Percentiles rank a stretch among this genome's conserved stretches.
Evolutionary conservation across 2,113 vertebrate species (phyloP).

Genomic region (Chrysochloris asiatica): DNA sequence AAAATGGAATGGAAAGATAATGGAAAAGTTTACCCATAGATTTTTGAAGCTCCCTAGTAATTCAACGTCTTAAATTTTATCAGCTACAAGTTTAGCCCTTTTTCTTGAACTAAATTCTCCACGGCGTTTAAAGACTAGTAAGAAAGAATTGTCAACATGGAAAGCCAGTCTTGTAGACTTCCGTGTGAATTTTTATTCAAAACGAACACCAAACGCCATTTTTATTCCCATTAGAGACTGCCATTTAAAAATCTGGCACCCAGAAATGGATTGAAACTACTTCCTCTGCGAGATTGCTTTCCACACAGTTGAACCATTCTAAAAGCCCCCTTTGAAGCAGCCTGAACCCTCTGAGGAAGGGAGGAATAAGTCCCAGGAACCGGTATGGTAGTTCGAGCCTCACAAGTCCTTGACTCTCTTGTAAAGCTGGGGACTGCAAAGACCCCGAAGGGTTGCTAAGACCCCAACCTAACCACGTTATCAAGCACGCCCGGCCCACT

Average conservation of each 20-base stretch:
- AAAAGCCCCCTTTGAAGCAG: too few relatives aligned
- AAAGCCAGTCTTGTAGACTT: slow-evolving; percentile 64
- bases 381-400: not conserved
- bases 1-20: too few relatives aligned
- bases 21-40: too few relatives aligned
- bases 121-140: slow-evolving; percentile 48
- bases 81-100: slow-evolving; percentile 66
- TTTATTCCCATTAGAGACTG: slow-evolving; percentile 46
- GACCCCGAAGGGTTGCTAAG: not conserved
- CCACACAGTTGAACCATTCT: slow-evolving; percentile 27
- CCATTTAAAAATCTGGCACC: slow-evolving; percentile 46
- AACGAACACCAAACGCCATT: slow-evolving; percentile 67
- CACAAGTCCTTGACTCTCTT: not conserved
- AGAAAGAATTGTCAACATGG: slow-evolving; percentile 56
- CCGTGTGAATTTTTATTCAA: slow-evolving; percentile 70
- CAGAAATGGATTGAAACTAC: slow-evolving; percentile 43
- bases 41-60: too few relatives aligned
- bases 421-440: not conserved
- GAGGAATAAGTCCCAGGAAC: not conserved
- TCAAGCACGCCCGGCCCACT: not conserved
- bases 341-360: not conserved
- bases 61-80: slow-evolving; percentile 11
- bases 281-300: not conserved
- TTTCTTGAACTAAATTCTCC: slow-evolving; percentile 37
- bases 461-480: not conserved